Conservation (phyloP, 2,888 invertebrate genomes). For the Dryobotodes eremita region DNA sequence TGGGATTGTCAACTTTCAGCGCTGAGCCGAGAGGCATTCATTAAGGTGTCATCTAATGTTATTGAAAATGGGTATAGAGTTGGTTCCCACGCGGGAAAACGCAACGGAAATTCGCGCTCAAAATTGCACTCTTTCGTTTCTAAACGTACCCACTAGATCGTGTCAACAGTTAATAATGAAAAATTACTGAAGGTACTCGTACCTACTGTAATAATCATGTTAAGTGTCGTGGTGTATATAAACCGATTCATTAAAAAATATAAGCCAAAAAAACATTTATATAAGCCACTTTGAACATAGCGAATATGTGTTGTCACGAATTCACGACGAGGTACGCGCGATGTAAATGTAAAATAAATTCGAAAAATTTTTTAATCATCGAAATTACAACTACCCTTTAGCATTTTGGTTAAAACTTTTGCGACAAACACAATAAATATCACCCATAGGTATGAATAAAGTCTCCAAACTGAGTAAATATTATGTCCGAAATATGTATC, state of each 20-base stretch:
- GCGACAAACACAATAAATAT: neutral
- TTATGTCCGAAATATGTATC: neutral
- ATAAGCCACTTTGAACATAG: neutral
- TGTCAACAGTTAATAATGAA: neutral
- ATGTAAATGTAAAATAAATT: neutral
- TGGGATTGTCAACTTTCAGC: no score
- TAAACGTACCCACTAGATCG: neutral
- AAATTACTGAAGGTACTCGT: no score
- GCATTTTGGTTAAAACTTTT: neutral
- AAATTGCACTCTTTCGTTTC: no score
- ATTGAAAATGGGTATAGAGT: neutral
- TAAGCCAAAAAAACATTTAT: neutral
- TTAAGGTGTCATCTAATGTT: neutral
- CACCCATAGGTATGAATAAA: neutral
- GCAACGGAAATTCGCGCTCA: neutral
- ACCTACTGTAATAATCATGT: neutral
- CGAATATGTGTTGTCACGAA: neutral
- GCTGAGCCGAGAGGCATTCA: no score
- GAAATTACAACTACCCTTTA: no score
- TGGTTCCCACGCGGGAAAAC: neutral
- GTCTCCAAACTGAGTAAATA: neutral
- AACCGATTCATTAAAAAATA: neutral
- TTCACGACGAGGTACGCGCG: neutral
- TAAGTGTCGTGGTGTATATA: neutral
- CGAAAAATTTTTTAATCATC: neutral